Evolutionary conservation across 2,888 invertebrate genomes (phyloP).

Genomic region (Drosophila nr. fundita): DNA sequence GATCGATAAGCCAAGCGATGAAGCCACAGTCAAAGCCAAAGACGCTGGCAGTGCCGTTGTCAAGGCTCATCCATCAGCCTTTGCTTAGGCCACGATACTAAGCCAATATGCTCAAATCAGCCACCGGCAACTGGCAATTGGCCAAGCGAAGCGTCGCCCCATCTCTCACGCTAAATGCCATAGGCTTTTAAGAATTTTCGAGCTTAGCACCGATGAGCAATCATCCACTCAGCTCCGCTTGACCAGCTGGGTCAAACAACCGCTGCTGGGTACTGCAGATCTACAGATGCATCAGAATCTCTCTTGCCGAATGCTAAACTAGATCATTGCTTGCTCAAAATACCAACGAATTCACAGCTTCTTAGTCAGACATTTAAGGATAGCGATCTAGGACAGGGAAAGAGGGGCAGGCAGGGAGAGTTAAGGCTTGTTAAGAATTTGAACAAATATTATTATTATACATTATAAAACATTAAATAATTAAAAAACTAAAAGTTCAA

Average conservation of each 20-base stretch:
- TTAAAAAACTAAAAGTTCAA: too few species aligned
- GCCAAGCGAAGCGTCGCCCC: slow-evolving; percentile 20
- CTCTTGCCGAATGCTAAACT: not conserved
- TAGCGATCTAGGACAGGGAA: not conserved
- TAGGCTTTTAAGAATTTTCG: not conserved
- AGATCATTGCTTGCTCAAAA: not conserved
- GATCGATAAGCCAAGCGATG: slow-evolving; percentile 27
- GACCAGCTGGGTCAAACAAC: slow-evolving; percentile 39
- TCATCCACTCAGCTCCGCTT: slow-evolving; percentile 23
- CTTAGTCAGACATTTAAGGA: not conserved
- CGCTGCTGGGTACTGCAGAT: not conserved
- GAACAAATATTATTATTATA: not conserved
- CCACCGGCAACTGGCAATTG: slow-evolving; percentile 7
- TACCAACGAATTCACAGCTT: not conserved
- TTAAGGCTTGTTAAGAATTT: not conserved
- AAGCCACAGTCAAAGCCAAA: slow-evolving; percentile 13
- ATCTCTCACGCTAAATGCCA: slow-evolving; percentile 8
- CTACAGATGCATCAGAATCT: not conserved
- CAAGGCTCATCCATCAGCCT: slow-evolving; percentile 58
- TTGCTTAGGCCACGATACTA: slow-evolving; percentile 30
- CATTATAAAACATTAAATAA: too few species aligned
- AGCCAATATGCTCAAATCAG: slow-evolving; percentile 6
- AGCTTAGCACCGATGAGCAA: slow-evolving; percentile 22
- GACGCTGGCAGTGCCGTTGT: slow-evolving; percentile 29
- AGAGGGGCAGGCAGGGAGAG: not conserved